phyloP scores from a whole-genome alignment of 2,797 vertebrate genomes.

The Myripristis murdjan region DNA sequence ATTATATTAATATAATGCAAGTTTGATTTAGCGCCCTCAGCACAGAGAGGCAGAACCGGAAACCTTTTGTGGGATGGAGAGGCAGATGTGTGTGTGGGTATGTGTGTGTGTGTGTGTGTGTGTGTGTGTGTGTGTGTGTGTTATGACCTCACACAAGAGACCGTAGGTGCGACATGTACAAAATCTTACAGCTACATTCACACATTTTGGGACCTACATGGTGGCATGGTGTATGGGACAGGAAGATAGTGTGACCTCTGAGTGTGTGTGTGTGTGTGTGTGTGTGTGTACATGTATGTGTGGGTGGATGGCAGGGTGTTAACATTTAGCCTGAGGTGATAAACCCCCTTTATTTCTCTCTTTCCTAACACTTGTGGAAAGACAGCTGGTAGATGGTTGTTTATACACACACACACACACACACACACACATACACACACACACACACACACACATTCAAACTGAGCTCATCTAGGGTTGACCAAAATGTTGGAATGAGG shows the following conservation, averaged over 20 bases:
- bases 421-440: neutral
- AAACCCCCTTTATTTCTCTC: neutral
- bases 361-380: neutral
- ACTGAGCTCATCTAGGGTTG: no score
- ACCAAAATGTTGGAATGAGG: no score
- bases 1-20: no score
- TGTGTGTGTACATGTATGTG: no score
- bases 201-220: constrained; percentile 20
- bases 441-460: neutral
- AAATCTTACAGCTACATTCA: constrained; percentile 10
- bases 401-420: constrained; percentile 8
- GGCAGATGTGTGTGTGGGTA: no score
- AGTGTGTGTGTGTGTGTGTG: no score
- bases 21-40: no score
- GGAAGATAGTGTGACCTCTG: neutral
- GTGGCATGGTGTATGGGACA: neutral
- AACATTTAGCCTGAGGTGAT: neutral
- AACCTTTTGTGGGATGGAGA: no score
- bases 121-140: neutral
- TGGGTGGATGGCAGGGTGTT: neutral
- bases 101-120: no score
- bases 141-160: neutral
- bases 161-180: constrained; percentile 11
- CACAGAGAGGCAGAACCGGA: no score
- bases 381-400: neutral